Base-by-base conservation (phyloP, 30 jellyfish, hydroid and myxozoan species). In the Aurelia sp. region DNA sequence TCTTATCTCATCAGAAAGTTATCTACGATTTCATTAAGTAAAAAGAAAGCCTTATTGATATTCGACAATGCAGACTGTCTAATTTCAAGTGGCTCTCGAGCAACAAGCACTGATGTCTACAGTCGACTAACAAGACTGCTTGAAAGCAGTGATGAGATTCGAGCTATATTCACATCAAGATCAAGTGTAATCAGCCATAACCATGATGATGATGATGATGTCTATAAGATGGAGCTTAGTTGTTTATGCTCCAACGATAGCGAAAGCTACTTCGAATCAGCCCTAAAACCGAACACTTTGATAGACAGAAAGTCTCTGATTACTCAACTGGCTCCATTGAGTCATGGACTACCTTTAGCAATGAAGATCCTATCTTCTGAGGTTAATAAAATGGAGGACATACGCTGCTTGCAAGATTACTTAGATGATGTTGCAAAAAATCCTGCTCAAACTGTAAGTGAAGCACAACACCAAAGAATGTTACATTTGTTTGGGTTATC, bases 61-160 rank as follows among this genome's bases (percentile, higher is more conserved):
- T 74, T 74, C 22, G 85, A 74, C 60, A 74, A 74, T 38, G 85
- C 85, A 20, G 85, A 74, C 2, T 44, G 55, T 44, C 55, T 44
- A 44, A 44, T 44, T 44, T 44, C 55, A 13, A 44, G 9, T 44
- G 15, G 55, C 55, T 44, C 15, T 44, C 55, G 7, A 44, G 55
- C 16, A 44, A 44, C 55, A 44, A 44, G 55, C 24, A 44, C 18
- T 3, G 44, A 63, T 55, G 35, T 60, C 41, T 59, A n/a, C 22
- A 10, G 18, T 10, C 59, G 21, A 63, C 41, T 74, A n/a, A 18
- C 44, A 21, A 21, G 85, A 5, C 57, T 15, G 58, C 31, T 74
- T 47, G 15, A 9, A 8, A 21, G 50, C 24, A 11, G 27, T 21
- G 15, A 74, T 15, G 18, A 17, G 2, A 74, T 74, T 53, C 62